Conservation (phyloP, 64 coral and sea anemone genomes). For the Pocillopora verrucosa region DNA sequence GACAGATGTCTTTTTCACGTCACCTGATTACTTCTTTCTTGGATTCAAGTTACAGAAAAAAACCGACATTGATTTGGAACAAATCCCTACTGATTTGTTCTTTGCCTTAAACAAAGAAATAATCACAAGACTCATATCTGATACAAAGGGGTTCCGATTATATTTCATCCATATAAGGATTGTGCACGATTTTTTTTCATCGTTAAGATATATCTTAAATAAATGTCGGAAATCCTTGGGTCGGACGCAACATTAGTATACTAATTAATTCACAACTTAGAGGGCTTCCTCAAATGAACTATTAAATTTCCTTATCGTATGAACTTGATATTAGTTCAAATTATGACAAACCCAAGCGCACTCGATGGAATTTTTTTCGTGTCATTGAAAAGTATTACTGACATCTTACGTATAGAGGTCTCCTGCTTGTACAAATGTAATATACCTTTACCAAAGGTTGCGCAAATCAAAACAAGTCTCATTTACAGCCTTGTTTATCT, state of each 20-base stretch:
- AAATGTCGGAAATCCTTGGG: too few species aligned
- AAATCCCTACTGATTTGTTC: background rate
- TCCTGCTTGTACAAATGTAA: background rate
- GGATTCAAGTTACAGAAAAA: background rate
- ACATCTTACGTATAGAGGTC: background rate
- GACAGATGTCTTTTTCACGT: background rate
- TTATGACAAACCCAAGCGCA: background rate
- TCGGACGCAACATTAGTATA: too few species aligned
- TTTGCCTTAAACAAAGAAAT: too few species aligned
- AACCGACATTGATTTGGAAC: background rate
- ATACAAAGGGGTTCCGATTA: too few species aligned
- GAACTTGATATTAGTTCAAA: too few species aligned
- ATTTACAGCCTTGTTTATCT: background rate
- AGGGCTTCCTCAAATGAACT: too few species aligned
- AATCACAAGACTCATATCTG: too few species aligned
- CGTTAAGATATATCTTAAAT: too few species aligned
- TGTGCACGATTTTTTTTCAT: background rate
- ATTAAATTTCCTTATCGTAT: too few species aligned
- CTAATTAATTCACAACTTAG: too few species aligned
- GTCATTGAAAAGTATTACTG: background rate
- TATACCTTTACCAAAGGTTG: background rate
- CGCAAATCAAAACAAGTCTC: background rate
- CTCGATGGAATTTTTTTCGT: background rate
- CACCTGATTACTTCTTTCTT: background rate
- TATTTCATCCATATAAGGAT: background rate